Conservation (phyloP, 2,888 invertebrate species). For the Teinopalpus imperialis region DNA sequence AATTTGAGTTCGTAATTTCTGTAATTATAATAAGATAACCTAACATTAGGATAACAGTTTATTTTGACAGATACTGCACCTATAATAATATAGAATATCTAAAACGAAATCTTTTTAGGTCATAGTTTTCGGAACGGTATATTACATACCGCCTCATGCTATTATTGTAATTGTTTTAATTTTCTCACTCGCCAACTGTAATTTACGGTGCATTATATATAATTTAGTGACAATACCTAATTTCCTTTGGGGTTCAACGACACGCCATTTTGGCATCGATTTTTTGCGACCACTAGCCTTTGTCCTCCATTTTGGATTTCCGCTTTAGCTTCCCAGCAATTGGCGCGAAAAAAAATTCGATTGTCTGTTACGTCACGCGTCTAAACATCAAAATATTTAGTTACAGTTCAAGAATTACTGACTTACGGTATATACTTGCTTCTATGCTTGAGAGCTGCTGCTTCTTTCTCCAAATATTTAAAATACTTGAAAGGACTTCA, state of each 20-base stretch:
- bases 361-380: conserved; percentile 21
- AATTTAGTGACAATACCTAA: conserved; percentile 24
- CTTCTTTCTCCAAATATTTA: too few species aligned
- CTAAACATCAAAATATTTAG: conserved; percentile 13
- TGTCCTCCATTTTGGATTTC: conserved; percentile 43
- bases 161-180: conserved; percentile 26
- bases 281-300: conserved; percentile 36
- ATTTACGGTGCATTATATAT: conserved; percentile 24
- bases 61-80: not conserved
- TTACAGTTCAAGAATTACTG: conserved; percentile 21
- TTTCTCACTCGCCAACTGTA: conserved; percentile 19
- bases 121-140: not conserved
- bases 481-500: too few species aligned
- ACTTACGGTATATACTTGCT: too few species aligned
- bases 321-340: conserved; percentile 38
- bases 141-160: conserved; percentile 5
- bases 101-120: not conserved
- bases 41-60: not conserved
- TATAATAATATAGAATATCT: not conserved
- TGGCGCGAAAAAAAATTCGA: conserved; percentile 27
- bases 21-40: too few species aligned
- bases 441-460: too few species aligned
- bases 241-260: conserved; percentile 25
- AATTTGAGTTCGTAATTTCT: too few species aligned
- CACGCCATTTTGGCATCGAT: conserved; percentile 18